phyloP scores from a whole-genome alignment of 2,797 vertebrate species.

The Chelmon rostratus region DNA sequence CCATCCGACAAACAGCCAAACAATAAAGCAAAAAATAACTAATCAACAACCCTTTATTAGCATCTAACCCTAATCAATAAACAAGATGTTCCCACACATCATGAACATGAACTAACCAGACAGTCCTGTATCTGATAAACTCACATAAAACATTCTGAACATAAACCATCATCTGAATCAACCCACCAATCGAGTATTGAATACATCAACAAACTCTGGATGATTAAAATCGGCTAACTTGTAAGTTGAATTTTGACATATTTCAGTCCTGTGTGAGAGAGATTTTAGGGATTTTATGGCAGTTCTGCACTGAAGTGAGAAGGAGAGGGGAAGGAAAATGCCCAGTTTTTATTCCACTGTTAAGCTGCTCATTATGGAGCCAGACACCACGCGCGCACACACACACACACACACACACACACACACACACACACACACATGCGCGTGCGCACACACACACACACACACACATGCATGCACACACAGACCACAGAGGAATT shows the following conservation, averaged over 20 bases:
- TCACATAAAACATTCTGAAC: neutral
- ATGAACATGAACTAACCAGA: neutral
- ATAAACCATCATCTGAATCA: neutral
- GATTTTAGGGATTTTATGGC: constrained; percentile 23
- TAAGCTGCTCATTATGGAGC: constrained; percentile 58
- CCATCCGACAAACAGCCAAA: neutral
- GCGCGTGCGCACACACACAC: constrained; percentile 39
- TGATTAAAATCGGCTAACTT: neutral
- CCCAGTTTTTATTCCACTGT: constrained; percentile 51
- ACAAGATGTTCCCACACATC: neutral
- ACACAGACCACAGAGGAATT: constrained; percentile 83
- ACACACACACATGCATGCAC: constrained; percentile 38
- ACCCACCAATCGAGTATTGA: no score
- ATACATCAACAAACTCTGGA: neutral
- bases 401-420: constrained; percentile 21
- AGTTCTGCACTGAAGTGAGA: neutral
- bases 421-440: constrained; percentile 23
- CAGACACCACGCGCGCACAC: constrained; percentile 40
- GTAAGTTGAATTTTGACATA: neutral
- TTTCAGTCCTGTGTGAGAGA: neutral
- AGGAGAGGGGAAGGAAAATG: constrained; percentile 17
- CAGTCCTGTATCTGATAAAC: neutral
- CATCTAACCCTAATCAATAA: neutral
- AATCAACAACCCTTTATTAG: neutral
- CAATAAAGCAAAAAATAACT: neutral